Conservation (phyloP, 1,140 invertebrate species). For the Drosophila pandora region DNA sequence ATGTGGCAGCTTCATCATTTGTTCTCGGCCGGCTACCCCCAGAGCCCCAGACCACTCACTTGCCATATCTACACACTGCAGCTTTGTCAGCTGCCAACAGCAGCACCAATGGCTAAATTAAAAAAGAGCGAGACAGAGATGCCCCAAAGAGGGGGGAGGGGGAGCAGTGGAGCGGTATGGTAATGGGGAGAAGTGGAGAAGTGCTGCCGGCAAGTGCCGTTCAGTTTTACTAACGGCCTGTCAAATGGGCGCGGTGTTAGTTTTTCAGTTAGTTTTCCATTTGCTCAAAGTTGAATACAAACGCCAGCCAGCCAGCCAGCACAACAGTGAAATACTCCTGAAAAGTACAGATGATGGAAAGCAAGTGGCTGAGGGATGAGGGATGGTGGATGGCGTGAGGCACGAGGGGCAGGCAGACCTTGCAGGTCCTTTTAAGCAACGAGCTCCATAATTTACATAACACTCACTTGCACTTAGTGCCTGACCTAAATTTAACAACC, state of each 20-base stretch:
- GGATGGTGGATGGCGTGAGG: too few species aligned
- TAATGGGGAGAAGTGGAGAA: not conserved
- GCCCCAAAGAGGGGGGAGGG: not conserved
- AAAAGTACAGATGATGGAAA: slow-evolving; percentile 3
- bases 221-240: slow-evolving; percentile 57
- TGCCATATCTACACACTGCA: slow-evolving; percentile 42
- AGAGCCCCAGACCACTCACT: slow-evolving; percentile 17
- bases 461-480: slow-evolving; percentile 78
- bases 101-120: slow-evolving; percentile 63
- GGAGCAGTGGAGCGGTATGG: not conserved
- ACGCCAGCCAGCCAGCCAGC: slow-evolving; percentile 15
- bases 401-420: slow-evolving; percentile 13
- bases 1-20: slow-evolving; percentile 34
- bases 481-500: slow-evolving; percentile 68
- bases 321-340: slow-evolving; percentile 13
- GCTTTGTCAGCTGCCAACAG: slow-evolving; percentile 56
- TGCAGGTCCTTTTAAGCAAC: slow-evolving; percentile 63
- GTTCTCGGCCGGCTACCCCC: slow-evolving; percentile 5
- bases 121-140: slow-evolving; percentile 34
- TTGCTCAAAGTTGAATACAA: slow-evolving; percentile 53
- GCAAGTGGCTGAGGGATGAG: not conserved
- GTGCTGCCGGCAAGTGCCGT: slow-evolving; percentile 50
- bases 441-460: slow-evolving; percentile 72
- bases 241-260: slow-evolving; percentile 51
- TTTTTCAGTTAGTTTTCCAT: slow-evolving; percentile 54